Base-by-base conservation (phyloP, 2,113 vertebrate species). In the Scalopus aquaticus region DNA sequence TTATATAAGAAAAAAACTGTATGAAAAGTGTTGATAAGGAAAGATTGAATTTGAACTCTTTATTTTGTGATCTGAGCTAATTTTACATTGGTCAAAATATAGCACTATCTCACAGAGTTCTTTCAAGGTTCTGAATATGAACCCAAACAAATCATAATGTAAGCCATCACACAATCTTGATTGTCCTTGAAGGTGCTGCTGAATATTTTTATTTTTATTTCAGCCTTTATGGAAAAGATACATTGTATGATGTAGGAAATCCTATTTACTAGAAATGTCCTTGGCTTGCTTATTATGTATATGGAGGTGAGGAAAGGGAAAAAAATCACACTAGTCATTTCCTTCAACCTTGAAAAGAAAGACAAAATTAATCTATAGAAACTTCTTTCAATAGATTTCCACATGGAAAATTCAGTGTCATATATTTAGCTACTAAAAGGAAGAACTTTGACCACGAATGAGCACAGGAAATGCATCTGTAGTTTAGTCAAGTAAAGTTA, bases 181-280 rank as follows among this genome's bases (percentile, higher is more conserved):
- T 96, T 86, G 65, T 90, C 69, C 92, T 96, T 96, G 95, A 94
- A 78, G 67, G 42, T 92, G 93, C 76, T 90, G 72, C 80, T 94
- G 67, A 95, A 98, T 96, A 96, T 28, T 62, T 95, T 83, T 42
- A 89, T 96, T 97, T 98, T 96, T 79, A 93, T 80, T 96, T 64
- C 87, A 84, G 62, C 60, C 94, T 67, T 94, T 97, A 37, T 84
- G 81, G 82, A 76, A 94, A 83, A 74, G 11, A 22, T 49, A 22
- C 15, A 70, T 90, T 95, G 69, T 74, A 56, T 51, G 39, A 17
- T 37, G 6, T 6, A 73, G 86, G 93, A 72, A 82, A 78, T 87
- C 90, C 26, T 58, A 82, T 77, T 96, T 96, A 83, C 73, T 96
- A 95, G 94, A 91, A 95, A 76, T 54, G 88, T 58, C 72, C 91